phyloP scores from a whole-genome alignment of 2,797 vertebrate species.

The Premnoplex brunnescens region DNA sequence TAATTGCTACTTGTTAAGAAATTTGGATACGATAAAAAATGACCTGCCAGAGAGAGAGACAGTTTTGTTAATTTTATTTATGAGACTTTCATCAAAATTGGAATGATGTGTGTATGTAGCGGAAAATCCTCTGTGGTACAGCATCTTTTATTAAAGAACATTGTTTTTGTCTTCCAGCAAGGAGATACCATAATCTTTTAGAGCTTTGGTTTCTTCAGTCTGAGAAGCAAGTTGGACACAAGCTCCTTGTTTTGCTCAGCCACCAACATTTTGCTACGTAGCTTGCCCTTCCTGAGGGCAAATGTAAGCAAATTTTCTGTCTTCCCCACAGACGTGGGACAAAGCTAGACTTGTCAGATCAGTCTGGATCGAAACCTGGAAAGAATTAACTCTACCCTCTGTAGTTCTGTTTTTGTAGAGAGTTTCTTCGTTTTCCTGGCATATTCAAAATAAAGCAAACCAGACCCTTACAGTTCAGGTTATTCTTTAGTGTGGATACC shows the following conservation, averaged over 20 bases:
- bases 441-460: conserved; percentile 5
- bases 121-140: not conserved
- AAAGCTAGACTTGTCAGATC: not conserved
- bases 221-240: not conserved
- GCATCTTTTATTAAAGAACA: not conserved
- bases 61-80: conserved; percentile 57
- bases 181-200: not conserved
- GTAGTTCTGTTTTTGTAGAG: not conserved
- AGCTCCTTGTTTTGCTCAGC: not conserved
- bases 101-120: not conserved
- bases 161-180: conserved; percentile 4
- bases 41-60: conserved; percentile 24
- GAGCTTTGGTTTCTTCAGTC: not conserved
- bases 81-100: conserved; percentile 19
- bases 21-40: conserved; percentile 46
- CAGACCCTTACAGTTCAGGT: not conserved
- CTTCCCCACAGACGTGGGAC: not conserved
- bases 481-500: not conserved
- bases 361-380: not conserved
- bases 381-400: not conserved
- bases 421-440: not conserved
- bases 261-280: not conserved
- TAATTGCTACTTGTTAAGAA: conserved; percentile 64
- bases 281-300: not conserved
- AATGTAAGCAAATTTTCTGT: not conserved